Percentiles rank a stretch among this genome's conserved stretches.
These are phyloP conservation scores for Muscicapa comitata DNA, from an alignment of 2,797 vertebrate species.

Conservation along the genomic window DNA sequence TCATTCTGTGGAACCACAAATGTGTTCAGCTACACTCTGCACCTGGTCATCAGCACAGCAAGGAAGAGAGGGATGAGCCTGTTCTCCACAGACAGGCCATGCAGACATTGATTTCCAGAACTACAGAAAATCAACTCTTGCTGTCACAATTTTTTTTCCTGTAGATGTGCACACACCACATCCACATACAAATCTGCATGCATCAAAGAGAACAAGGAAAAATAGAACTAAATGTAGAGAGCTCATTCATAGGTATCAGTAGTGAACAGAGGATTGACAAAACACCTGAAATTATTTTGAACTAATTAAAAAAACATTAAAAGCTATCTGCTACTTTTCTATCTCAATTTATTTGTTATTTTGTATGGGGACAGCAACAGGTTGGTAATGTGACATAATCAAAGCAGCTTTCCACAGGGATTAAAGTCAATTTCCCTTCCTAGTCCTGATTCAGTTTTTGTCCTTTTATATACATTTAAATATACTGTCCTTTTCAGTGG, in stretches of 20 bases:
- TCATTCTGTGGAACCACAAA: constrained; percentile 1
- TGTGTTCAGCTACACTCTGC: background rate
- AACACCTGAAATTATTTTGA: background rate
- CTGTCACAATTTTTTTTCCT: background rate
- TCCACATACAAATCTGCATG: background rate
- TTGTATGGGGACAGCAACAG: background rate
- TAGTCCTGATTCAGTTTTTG: background rate
- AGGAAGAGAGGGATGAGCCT: background rate
- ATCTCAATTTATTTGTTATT: background rate
- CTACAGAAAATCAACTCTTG: background rate
- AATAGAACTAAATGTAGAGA: background rate
- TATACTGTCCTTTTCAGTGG: background rate
- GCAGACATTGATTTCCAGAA: background rate
- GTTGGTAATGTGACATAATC: background rate
- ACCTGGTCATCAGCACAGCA: constrained; percentile 14
- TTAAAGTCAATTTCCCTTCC: background rate
- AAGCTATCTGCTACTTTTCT: background rate
- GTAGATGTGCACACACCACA: background rate
- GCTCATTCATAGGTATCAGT: background rate
- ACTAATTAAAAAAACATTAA: background rate
- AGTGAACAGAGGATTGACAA: background rate
- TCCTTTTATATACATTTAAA: background rate
- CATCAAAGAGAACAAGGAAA: background rate
- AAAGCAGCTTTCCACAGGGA: background rate
- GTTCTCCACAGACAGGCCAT: background rate